These are phyloP conservation scores for Anthophora plumipes DNA, from an alignment of 2,888 invertebrate genomes.

Conservation along the genomic window DNA sequence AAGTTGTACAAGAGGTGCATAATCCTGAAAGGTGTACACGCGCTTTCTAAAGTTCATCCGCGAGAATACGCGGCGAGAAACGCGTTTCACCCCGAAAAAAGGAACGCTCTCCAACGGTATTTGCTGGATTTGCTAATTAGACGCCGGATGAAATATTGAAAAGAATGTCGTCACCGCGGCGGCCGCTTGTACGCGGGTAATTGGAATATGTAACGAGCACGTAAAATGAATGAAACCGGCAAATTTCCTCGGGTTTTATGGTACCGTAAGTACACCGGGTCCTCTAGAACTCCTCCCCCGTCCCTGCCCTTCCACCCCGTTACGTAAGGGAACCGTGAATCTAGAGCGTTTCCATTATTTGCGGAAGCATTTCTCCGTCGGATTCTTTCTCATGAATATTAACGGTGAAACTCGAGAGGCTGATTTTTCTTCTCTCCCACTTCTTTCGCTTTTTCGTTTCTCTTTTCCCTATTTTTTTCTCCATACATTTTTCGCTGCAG, in stretches of 20 bases:
- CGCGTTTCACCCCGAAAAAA: conserved; percentile 18
- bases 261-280: conserved; percentile 23
- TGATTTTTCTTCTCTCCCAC: conserved; percentile 15
- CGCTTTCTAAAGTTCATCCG: conserved; percentile 11
- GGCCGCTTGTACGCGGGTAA: conserved; percentile 33
- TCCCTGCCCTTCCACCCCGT: not conserved
- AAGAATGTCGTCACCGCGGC: conserved; percentile 44
- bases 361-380: conserved; percentile 45
- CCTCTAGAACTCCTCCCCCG: not conserved
- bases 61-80: conserved; percentile 6
- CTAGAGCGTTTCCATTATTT: conserved; percentile 54
- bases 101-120: conserved; percentile 14
- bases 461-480: not conserved
- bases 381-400: conserved; percentile 57
- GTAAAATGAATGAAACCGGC: conserved; percentile 51
- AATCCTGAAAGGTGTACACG: conserved; percentile 11
- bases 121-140: conserved; percentile 56
- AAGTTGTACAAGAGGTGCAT: not conserved
- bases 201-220: conserved; percentile 63
- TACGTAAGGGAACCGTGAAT: conserved; percentile 46
- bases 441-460: not conserved
- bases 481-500: not conserved
- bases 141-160: conserved; percentile 49
- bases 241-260: conserved; percentile 48
- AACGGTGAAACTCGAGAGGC: conserved; percentile 22